Conservation (phyloP, 2,888 invertebrate genomes). For the Autographa pulchrina region DNA sequence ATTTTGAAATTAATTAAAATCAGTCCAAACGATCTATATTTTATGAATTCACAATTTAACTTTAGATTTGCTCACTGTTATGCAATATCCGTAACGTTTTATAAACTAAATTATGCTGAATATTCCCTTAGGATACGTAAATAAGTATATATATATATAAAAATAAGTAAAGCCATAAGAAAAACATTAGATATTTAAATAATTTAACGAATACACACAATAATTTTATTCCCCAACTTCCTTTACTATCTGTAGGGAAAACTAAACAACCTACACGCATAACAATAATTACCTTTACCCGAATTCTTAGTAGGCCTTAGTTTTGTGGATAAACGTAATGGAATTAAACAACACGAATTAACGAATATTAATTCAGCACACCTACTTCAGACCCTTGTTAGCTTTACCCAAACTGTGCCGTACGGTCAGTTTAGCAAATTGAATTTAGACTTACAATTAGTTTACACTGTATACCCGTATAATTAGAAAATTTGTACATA, state of each 20-base stretch:
- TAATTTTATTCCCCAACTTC: neutral
- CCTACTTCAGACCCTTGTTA: conserved; percentile 61
- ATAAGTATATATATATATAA: no score
- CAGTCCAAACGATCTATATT: neutral
- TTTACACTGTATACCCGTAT: conserved; percentile 54
- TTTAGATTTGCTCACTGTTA: neutral
- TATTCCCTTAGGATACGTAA: neutral
- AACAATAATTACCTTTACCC: conserved; percentile 5
- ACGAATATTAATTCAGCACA: conserved; percentile 56
- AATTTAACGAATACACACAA: neutral
- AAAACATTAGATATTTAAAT: neutral
- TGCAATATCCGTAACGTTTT: neutral
- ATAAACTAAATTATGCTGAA: neutral
- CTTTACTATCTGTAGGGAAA: neutral
- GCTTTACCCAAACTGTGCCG: conserved; percentile 51
- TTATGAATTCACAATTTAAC: neutral
- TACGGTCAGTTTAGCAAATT: conserved; percentile 60
- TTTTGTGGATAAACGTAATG: conserved; percentile 19
- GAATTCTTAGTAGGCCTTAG: conserved; percentile 8
- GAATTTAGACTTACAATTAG: conserved; percentile 58
- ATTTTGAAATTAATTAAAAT: conserved; percentile 1
- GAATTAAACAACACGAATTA: conserved; percentile 48
- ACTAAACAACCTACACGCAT: conserved; percentile 3
- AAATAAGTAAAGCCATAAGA: no score
- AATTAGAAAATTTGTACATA: conserved; percentile 34